phyloP scores from a whole-genome alignment of 2,113 vertebrate genomes.

The Panthera uncia region DNA sequence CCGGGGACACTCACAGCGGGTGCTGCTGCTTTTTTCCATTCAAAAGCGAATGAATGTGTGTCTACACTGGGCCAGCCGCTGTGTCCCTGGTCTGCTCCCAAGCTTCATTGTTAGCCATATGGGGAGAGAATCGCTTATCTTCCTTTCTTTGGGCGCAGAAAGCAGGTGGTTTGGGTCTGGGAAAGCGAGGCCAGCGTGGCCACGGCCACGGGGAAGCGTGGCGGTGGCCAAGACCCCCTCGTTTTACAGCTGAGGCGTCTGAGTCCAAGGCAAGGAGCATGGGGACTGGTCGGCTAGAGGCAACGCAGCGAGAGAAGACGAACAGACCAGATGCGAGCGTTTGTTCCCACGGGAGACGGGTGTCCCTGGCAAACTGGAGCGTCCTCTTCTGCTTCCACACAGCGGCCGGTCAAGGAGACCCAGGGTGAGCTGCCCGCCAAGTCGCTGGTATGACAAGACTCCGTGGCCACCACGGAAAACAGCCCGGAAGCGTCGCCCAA shows the following conservation, averaged over 20 bases:
- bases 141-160: too few relatives aligned
- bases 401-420: neutral
- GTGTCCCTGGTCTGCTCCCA: neutral
- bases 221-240: rapidly evolving
- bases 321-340: rapidly evolving
- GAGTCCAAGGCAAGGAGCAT: neutral
- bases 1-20: neutral
- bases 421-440: neutral
- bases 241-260: neutral
- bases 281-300: rapidly evolving
- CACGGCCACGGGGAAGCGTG: rapidly evolving
- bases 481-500: neutral
- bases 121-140: too few relatives aligned
- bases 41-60: rapidly evolving
- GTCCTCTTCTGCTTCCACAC: neutral
- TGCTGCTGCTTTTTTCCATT: neutral
- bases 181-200: neutral
- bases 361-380: neutral
- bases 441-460: neutral
- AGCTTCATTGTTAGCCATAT: neutral
- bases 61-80: neutral
- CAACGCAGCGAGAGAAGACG: neutral
- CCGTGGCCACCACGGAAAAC: neutral
- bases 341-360: neutral
- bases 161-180: too few relatives aligned